A percentile compares a stretch with the other conserved stretches of the same genome.
Conservation (phyloP, 2,797 vertebrate species). For the Pogoniulus pusillus region DNA sequence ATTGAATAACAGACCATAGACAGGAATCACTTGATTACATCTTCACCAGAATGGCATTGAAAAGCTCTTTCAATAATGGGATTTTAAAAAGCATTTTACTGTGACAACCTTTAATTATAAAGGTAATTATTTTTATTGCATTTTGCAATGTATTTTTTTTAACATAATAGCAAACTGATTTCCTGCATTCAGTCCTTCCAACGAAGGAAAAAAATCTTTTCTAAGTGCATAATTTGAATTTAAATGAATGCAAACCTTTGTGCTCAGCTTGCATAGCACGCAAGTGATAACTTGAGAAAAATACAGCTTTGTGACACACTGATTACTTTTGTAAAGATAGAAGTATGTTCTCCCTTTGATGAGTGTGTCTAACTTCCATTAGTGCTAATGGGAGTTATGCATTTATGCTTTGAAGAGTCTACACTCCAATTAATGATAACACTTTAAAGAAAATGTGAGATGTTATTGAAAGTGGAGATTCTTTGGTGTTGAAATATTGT, state of each 20-base stretch:
- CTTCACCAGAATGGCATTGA: not conserved
- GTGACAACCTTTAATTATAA: conserved; percentile 42
- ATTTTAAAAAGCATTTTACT: conserved; percentile 21
- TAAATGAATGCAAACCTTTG: conserved; percentile 64
- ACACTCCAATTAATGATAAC: conserved; percentile 51
- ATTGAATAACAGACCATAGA: not conserved
- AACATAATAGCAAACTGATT: conserved; percentile 25
- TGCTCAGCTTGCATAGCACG: conserved; percentile 3
- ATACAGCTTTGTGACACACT: conserved; percentile 51
- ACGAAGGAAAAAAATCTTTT: conserved; percentile 20
- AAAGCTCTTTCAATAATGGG: not conserved
- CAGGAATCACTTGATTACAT: not conserved
- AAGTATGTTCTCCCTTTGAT: conserved; percentile 43
- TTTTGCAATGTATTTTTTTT: conserved; percentile 19
- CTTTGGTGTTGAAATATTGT: not conserved
- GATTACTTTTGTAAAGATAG: conserved; percentile 50
- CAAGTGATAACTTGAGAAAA: conserved; percentile 34
- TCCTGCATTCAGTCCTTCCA: not conserved
- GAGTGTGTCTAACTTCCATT: conserved; percentile 54
- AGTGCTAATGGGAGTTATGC: conserved; percentile 48
- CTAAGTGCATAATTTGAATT: conserved; percentile 52
- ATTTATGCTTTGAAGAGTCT: conserved; percentile 36
- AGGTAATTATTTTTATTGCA: conserved; percentile 42
- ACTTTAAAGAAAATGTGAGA: conserved; percentile 43
- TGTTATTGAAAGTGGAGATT: conserved; percentile 18